Conservation (phyloP, 2,113 vertebrate species). For the Beaufortia kweichowensis region DNA sequence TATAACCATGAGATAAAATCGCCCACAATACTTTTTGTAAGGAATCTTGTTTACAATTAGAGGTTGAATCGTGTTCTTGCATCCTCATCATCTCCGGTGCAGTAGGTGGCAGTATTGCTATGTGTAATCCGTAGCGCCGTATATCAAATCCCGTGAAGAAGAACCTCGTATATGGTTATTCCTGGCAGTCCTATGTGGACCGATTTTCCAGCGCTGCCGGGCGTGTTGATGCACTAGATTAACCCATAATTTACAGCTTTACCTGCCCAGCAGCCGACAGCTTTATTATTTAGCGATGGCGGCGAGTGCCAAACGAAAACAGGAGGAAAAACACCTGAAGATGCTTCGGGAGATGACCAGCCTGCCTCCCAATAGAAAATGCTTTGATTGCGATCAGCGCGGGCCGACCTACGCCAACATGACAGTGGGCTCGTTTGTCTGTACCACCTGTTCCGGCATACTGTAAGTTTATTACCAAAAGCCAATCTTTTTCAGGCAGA, state of each 20-base stretch:
- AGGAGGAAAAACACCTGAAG: slow-evolving; percentile 98
- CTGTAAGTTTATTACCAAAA: slow-evolving; percentile 77
- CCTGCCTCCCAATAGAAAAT: slow-evolving; percentile 93
- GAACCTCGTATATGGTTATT: slow-evolving; percentile 7
- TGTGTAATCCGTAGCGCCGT: neutral
- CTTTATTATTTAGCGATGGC: slow-evolving; percentile 77
- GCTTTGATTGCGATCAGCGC: slow-evolving; percentile 97
- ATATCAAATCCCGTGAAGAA: slow-evolving; percentile 3
- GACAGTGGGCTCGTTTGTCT: slow-evolving; percentile 97
- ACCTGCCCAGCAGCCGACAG: neutral
- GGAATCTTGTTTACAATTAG: too few relatives aligned
- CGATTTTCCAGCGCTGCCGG: slow-evolving; percentile 29
- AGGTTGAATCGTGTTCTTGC: too few relatives aligned
- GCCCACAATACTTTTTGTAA: too few relatives aligned
- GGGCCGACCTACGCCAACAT: slow-evolving; percentile 98
- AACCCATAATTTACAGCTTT: neutral
- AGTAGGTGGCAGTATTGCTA: slow-evolving; percentile 31
- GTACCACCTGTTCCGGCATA: slow-evolving; percentile 95
- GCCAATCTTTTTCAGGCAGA: neutral
- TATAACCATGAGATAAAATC: too few relatives aligned
- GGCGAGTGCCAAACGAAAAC: slow-evolving; percentile 93
- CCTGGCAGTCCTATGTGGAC: slow-evolving; percentile 19
- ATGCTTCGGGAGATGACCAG: slow-evolving; percentile 96
- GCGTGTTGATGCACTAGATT: slow-evolving; percentile 37
- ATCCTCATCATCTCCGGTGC: slow-evolving; percentile 7